phyloP scores from a whole-genome alignment of 2,888 invertebrate genomes.

The Anagyrus pseudococci region DNA sequence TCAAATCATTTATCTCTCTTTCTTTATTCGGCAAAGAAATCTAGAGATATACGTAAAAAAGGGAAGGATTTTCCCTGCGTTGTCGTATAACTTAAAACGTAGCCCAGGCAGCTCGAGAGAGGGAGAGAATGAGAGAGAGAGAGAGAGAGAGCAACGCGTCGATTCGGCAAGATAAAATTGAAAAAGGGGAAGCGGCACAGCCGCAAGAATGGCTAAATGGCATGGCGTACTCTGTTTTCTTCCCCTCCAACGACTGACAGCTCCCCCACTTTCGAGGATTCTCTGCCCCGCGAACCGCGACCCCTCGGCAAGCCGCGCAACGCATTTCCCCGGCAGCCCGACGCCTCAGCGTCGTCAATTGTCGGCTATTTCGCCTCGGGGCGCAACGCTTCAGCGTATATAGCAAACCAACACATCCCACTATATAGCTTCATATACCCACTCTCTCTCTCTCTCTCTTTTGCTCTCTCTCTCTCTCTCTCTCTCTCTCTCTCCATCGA shows the following conservation, averaged over 20 bases:
- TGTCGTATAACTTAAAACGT: constrained; percentile 36
- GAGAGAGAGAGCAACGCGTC: constrained; percentile 37
- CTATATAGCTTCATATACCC: too few relatives aligned
- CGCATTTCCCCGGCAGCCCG: constrained; percentile 20
- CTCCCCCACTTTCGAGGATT: background rate
- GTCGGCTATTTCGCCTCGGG: constrained; percentile 51
- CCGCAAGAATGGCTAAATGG: constrained; percentile 50
- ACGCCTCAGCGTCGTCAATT: constrained; percentile 51
- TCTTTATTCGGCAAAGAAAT: constrained; percentile 8
- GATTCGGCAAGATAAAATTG: constrained; percentile 52
- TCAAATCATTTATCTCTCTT: background rate
- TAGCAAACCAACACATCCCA: too few relatives aligned
- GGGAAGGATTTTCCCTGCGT: constrained; percentile 35
- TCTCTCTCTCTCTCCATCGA: too few relatives aligned
- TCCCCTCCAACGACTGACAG: constrained; percentile 42
- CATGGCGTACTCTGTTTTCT: constrained; percentile 38
- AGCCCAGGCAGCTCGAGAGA: background rate
- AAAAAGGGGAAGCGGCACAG: constrained; percentile 58
- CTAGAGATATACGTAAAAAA: background rate
- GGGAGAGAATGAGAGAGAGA: too few relatives aligned
- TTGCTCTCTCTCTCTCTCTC: too few relatives aligned
- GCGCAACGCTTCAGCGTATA: background rate
- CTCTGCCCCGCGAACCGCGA: constrained; percentile 26
- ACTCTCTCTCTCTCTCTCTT: too few relatives aligned
- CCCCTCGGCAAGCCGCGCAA: background rate